Evolutionary conservation across 2,888 invertebrate genomes (phyloP).

Genomic region (Masnerella sp.): DNA sequence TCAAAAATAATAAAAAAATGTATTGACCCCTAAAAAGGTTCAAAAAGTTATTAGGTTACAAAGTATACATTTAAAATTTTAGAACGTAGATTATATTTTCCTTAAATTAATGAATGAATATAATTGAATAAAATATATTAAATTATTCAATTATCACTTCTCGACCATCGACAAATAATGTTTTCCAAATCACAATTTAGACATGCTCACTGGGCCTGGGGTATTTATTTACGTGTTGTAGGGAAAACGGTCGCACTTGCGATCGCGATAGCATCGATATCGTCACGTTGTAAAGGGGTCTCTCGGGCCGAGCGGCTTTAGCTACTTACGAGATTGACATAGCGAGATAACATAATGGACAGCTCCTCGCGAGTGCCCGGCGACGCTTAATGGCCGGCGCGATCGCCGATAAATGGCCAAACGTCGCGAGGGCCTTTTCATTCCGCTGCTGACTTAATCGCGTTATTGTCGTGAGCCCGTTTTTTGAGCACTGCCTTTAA

Average conservation of each 20-base stretch:
- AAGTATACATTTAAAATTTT: too few species aligned
- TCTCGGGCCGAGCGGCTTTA: slow-evolving; percentile 66
- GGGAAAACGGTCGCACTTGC: slow-evolving; percentile 35
- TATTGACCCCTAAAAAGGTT: too few species aligned
- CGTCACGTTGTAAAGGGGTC: slow-evolving; percentile 60
- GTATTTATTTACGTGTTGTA: slow-evolving; percentile 46
- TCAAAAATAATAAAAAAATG: too few species aligned
- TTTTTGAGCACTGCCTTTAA: slow-evolving; percentile 10
- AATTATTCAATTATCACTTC: too few species aligned
- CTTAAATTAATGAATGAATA: too few species aligned
- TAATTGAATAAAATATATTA: too few species aligned
- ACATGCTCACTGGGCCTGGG: slow-evolving; percentile 15
- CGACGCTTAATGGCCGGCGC: slow-evolving; percentile 61
- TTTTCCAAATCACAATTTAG: slow-evolving; percentile 1
- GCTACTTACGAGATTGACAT: slow-evolving; percentile 77
- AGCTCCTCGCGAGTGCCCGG: slow-evolving; percentile 54
- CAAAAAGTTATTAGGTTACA: too few species aligned
- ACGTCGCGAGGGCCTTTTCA: slow-evolving; percentile 59
- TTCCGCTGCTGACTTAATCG: slow-evolving; percentile 57
- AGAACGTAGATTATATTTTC: too few species aligned
- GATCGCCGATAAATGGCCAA: slow-evolving; percentile 58
- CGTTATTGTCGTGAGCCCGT: slow-evolving; percentile 44
- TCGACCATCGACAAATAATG: slow-evolving; percentile 22
- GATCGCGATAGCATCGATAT: slow-evolving; percentile 57
- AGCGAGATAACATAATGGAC: slow-evolving; percentile 76